Evolutionary conservation across 2,797 vertebrate genomes (phyloP), one percentile per base, ranked within the genome.

Genomic region (Apodemus agrarius): DNA sequence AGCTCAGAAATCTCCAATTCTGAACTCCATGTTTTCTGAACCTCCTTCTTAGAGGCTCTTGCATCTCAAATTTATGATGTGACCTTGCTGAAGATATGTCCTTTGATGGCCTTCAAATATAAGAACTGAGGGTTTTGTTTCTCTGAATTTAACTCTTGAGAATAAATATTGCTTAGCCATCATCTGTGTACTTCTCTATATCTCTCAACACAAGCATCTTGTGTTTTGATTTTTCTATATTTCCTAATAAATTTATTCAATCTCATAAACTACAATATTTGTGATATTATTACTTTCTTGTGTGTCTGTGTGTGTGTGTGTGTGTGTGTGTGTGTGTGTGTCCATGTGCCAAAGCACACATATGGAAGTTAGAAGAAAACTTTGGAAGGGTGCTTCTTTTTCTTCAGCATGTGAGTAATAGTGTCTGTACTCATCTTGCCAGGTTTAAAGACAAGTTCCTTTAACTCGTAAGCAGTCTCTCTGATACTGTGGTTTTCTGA

Each of bases 241-340:
- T 79, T 90, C 26, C 12, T 83, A 96, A 93, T 96, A 96, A 97
- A 93, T 4, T 8, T 52, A 40, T 46, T 59, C 19, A 11, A 57
- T 69, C 3, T 37, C 19, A 9, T 76, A 67, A 49, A 67, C 29
- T 0, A 5, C 75, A 29, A 26, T 37, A 86, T n/a, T 31, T 86
- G 29, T 29, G 46, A 76, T 85, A 90, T 86, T 24, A 21, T 67
- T 13, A 19, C 3, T 90, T 7, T n/a, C n/a, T 84, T 76, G 10
- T 46, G 21, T 43, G 40, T 46, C 2, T 76, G 21, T 49, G 13
- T 78, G 24, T 49, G 29, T 49, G 14, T 49, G 24, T 16, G 26
- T 78, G 13, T 49, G 24, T 78, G 75, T 46, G 12, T 75, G 40
- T 43, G 22, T 46, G 43, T 46, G 37, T 75, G 11, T 43, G 37